phyloP scores from a whole-genome alignment of 2,888 invertebrate genomes.

The Tuta absoluta region DNA sequence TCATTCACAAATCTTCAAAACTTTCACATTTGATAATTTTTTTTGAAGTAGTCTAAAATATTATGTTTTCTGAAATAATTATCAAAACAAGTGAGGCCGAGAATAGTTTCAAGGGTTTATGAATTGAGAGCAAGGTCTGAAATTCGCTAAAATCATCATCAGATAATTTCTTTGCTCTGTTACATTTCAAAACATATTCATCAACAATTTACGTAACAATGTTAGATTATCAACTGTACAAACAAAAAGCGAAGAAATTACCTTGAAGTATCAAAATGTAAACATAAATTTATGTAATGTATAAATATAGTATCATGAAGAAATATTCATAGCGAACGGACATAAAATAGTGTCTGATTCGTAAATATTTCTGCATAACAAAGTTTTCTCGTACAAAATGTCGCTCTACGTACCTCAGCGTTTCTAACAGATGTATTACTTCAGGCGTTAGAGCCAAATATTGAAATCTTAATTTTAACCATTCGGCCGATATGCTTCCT shows the following conservation, averaged over 20 bases:
- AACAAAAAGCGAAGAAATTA: slow-evolving; percentile 47
- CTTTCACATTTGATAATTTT: too few species aligned
- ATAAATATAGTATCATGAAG: slow-evolving; percentile 71
- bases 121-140: slow-evolving; percentile 3
- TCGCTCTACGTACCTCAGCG: slow-evolving; percentile 79
- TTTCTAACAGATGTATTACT: slow-evolving; percentile 84
- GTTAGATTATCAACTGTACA: background rate
- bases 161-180: slow-evolving; percentile 33
- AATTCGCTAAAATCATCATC: slow-evolving; percentile 11
- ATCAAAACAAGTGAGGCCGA: background rate
- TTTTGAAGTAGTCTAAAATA: background rate
- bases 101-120: slow-evolving; percentile 13
- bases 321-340: slow-evolving; percentile 58
- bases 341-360: slow-evolving; percentile 24
- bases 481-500: slow-evolving; percentile 87
- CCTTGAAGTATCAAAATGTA: slow-evolving; percentile 42
- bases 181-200: background rate
- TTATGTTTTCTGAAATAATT: background rate
- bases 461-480: slow-evolving; percentile 90
- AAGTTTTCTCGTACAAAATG: slow-evolving; percentile 45
- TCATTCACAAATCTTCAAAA: background rate
- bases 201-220: background rate
- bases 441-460: slow-evolving; percentile 86
- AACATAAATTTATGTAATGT: slow-evolving; percentile 39
- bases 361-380: slow-evolving; percentile 77